Evolutionary conservation across 2,888 invertebrate genomes (phyloP).

Genomic region (Lissocephala sabroskyi): DNA sequence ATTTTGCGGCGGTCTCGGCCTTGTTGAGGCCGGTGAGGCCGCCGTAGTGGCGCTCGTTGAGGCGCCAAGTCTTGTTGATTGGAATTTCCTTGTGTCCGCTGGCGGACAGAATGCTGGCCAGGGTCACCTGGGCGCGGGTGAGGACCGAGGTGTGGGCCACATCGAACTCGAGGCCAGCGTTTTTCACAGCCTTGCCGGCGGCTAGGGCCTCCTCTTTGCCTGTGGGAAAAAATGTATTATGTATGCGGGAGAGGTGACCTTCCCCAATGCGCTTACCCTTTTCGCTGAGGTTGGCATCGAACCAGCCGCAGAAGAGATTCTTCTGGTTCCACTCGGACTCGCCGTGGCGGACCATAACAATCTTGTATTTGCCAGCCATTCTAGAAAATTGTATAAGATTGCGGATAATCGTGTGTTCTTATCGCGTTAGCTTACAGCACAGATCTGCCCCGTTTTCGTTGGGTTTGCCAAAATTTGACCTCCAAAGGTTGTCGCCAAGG

Average conservation of each 20-base stretch:
- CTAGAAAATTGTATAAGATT: conserved; percentile 33
- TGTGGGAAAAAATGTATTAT: conserved; percentile 19
- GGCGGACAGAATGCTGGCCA: conserved; percentile 80
- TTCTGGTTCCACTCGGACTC: conserved; percentile 86
- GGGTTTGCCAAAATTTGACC: conserved; percentile 43
- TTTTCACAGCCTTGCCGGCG: conserved; percentile 85
- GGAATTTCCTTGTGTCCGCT: conserved; percentile 81
- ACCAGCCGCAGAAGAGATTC: conserved; percentile 85
- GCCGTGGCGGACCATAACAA: conserved; percentile 84
- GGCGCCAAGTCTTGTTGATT: conserved; percentile 84
- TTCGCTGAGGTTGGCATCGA: conserved; percentile 80
- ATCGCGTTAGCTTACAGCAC: conserved; percentile 24
- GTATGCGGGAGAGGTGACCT: conserved; percentile 6
- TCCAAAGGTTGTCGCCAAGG: conserved; percentile 51
- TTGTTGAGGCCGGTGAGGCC: conserved; percentile 89
- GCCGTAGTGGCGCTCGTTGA: conserved; percentile 92
- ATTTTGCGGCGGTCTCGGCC: no score
- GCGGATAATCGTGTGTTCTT: conserved; percentile 41
- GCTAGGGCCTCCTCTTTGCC: conserved; percentile 71
- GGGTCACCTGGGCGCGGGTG: conserved; percentile 85
- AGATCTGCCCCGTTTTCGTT: conserved; percentile 47
- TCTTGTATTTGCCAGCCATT: conserved; percentile 75
- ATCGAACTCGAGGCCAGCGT: conserved; percentile 83
- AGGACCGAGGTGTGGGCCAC: conserved; percentile 87
- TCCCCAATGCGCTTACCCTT: conserved; percentile 74